phyloP scores from a whole-genome alignment of 2,797 vertebrate genomes.

The Ceyx erithaca region DNA sequence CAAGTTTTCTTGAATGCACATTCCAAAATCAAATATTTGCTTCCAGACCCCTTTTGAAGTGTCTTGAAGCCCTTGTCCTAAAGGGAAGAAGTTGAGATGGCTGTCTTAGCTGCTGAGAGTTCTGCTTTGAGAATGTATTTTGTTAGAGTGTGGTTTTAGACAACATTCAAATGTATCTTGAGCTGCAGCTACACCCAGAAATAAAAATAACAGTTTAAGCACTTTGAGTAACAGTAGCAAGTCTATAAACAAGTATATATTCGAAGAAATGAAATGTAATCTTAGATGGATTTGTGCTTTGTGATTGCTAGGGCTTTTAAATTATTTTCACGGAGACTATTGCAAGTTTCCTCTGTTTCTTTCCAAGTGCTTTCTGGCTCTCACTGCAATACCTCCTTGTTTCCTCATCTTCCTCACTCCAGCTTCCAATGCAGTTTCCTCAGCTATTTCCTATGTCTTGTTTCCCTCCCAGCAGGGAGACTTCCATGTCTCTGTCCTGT shows the following conservation, averaged over 20 bases:
- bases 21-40: background rate
- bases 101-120: background rate
- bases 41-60: background rate
- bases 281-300: background rate
- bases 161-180: background rate
- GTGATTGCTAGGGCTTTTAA: background rate
- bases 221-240: background rate
- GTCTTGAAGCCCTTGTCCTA: background rate
- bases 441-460: background rate
- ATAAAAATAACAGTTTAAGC: background rate
- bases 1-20: background rate
- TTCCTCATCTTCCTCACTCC: background rate
- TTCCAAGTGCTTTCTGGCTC: background rate
- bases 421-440: background rate
- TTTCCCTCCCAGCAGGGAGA: background rate
- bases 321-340: background rate
- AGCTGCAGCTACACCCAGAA: background rate
- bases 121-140: background rate
- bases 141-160: background rate
- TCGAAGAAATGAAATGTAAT: background rate
- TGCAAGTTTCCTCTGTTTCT: background rate
- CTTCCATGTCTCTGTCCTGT: background rate
- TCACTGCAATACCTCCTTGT: background rate
- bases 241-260: background rate
- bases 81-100: background rate